A percentile compares a stretch with the other conserved stretches of the same genome.
These are phyloP conservation scores for Typhlichthys eigenmanni DNA, from an alignment of 2,797 vertebrate genomes.

Conservation along the genomic window DNA sequence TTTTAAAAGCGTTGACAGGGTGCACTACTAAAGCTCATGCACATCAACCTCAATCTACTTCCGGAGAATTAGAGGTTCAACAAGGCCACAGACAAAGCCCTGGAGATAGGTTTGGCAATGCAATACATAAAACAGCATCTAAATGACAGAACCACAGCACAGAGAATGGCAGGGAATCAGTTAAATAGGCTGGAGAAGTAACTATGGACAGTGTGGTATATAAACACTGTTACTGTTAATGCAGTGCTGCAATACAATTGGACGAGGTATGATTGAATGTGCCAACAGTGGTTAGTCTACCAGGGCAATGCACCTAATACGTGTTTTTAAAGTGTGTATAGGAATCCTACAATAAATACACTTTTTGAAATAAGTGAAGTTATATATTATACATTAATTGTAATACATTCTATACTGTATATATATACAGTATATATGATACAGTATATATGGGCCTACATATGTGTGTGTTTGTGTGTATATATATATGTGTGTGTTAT, in stretches of 20 bases:
- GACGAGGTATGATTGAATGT: not conserved
- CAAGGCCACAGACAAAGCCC: conserved; percentile 51
- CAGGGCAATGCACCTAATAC: no score
- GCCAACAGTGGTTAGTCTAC: no score
- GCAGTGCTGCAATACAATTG: conserved; percentile 29
- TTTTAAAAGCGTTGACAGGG: conserved; percentile 66
- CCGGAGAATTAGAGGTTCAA: conserved; percentile 46
- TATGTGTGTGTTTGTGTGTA: no score
- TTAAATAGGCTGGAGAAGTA: conserved; percentile 46
- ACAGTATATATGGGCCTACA: no score
- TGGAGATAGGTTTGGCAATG: conserved; percentile 50
- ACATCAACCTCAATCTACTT: conserved; percentile 47
- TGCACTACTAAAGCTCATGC: conserved; percentile 41
- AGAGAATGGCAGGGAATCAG: conserved; percentile 43
- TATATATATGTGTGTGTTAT: no score
- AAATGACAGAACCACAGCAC: conserved; percentile 48
- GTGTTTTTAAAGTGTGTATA: no score
- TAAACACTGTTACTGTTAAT: conserved; percentile 40
- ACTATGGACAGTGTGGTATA: conserved; percentile 34
- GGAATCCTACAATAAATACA: no score
- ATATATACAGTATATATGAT: not conserved
- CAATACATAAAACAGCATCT: conserved; percentile 18
- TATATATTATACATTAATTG: no score
- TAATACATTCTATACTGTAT: no score
- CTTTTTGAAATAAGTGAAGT: no score